Evolutionary conservation across 2,113 vertebrate genomes (phyloP), one percentile per base, ranked within the genome.

Genomic region (Petaurus breviceps): DNA sequence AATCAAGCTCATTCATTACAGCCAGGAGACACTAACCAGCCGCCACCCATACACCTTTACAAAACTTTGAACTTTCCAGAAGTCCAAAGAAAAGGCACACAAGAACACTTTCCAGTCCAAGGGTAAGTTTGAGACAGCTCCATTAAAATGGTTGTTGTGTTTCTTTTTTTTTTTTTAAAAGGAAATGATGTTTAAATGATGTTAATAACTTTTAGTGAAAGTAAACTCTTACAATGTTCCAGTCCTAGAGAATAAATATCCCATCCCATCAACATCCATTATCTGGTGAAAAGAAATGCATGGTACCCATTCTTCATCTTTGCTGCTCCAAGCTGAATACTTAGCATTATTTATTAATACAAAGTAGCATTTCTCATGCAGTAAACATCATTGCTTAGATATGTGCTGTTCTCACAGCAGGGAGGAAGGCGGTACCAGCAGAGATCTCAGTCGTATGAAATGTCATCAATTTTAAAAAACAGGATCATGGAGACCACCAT

Each of bases 401-500:
- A 22, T 10, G 47, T 26, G 43, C 46, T 47, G 89, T 90, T 90
- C 43, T 90, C 23, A n/a, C 23, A 55, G 90, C 46, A 37, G 49
- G 31, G 57, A 50, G 31, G 55, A 1, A 47, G 3, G 57, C 31
- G n/a, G 68, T 84, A 43, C 22, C 19, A 24, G 24, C 31, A 25
- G 50, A 90, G 68, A 51, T 31, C 25, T 28, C 52, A 68, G n/a
- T n/a, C 25, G n/a, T 12, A 53, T 10, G 5, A 11, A 25, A 94
- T 94, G 2, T 55, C 68, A 43, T 43, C 90, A 57, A 98, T 97
- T 24, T 97, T 89, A 92, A 91, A 96, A 90, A 93, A 97, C 10
- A 98, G 51, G 26, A 96, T 57, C 51, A 97, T 91, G 46, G 97
- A 77, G 57, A 95, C 96, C 2, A 89, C 91, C 97, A 97, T 93